Evolutionary conservation across 2,113 vertebrate species (phyloP), one percentile per base, ranked within the genome.

Genomic region (Micronycteris hirsuta): DNA sequence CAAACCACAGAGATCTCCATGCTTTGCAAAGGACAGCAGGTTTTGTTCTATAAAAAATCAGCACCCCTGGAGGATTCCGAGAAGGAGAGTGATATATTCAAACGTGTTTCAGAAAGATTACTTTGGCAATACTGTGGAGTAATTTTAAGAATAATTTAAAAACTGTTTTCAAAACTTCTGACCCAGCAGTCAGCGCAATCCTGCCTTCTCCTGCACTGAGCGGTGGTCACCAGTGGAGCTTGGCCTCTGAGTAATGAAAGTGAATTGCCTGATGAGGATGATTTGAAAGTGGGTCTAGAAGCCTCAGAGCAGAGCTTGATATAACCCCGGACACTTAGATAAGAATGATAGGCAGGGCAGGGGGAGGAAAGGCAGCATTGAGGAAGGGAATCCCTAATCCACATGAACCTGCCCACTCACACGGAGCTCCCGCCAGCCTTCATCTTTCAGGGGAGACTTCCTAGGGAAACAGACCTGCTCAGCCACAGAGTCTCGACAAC

Each of bases 61-160:
- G 31, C 73, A 82, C 1, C 2, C 11, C n/a, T 19, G 6, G 83
- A 84, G 61, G 17, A 43, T 61, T 95, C 74, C 58, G 70, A 93
- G 17, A 17, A 88, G 7, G 54, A 88, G 67, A 54, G 15, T 49
- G 24, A 15, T 84, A 2, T 33, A 84, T n/a, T 90, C 65, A 77
- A n/a, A 87, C 38, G 17, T 61, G 13, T 58, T 68, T 91, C 61
- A 83, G 85, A 88, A 83, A 41, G 54, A 73, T 81, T 68, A 22
- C 11, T 86, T 12, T 78, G 61, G 10, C 14, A 47, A 20, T 5
- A 52, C 9, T 10, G 5, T 17, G 22, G n/a, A 11, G 4, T 52
- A n/a, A 67, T 67, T 74, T 67, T 68, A 73, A 94, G 71, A n/a
- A 28, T 77, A 91, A 52, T 82, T 70, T 74, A 86, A 89, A 43